phyloP scores from a whole-genome alignment of 2,797 vertebrate species.

The Clarias platycephalus region DNA sequence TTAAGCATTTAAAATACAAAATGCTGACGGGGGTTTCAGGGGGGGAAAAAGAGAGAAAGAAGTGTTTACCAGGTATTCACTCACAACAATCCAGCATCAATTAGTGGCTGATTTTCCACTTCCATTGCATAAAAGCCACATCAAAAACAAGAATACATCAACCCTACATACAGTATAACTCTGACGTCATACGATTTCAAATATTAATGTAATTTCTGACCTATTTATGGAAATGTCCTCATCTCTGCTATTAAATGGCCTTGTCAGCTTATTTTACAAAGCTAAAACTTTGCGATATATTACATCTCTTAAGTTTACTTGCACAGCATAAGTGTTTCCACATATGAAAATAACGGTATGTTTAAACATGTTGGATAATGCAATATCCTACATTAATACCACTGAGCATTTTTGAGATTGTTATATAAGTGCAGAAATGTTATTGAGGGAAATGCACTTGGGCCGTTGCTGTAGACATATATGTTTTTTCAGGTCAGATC shows the following conservation, averaged over 20 bases:
- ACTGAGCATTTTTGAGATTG: background rate
- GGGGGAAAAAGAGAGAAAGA: constrained; percentile 50
- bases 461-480: background rate
- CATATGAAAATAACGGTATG: background rate
- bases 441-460: background rate
- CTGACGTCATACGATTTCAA: background rate
- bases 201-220: background rate
- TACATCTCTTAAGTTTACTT: background rate
- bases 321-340: background rate
- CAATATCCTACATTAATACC: background rate
- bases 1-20: constrained; percentile 52
- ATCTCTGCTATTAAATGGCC: background rate
- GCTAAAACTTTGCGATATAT: background rate
- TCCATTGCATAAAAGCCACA: constrained; percentile 11
- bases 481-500: background rate
- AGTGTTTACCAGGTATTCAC: constrained; percentile 56
- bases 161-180: background rate
- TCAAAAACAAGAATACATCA: constrained; percentile 5
- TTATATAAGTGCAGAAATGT: background rate
- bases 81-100: constrained; percentile 20
- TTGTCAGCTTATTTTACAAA: background rate
- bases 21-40: constrained; percentile 49
- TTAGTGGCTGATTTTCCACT: constrained; percentile 25
- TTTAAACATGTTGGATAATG: background rate
- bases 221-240: background rate